Conservation (phyloP, 2,888 invertebrate genomes). For the Willowsia nigromaculata region DNA sequence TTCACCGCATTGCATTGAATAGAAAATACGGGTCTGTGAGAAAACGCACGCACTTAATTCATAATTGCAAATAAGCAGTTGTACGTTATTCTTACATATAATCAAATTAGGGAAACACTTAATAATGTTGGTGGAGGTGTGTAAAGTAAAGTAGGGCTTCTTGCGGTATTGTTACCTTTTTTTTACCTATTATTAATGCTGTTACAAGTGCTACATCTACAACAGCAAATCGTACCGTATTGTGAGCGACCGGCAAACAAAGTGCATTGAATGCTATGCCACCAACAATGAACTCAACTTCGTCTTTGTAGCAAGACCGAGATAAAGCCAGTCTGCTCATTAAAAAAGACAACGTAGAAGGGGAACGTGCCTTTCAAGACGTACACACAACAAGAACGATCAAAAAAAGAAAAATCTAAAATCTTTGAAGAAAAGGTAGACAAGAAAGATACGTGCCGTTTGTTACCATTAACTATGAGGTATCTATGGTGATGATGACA, state of each 20-base stretch:
- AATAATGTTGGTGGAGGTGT: not conserved
- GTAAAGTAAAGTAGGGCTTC: constrained; percentile 25
- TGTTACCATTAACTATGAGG: no score
- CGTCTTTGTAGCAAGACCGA: not conserved
- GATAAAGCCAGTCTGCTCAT: not conserved
- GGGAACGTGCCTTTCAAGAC: constrained; percentile 18
- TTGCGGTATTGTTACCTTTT: constrained; percentile 45
- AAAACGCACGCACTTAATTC: not conserved
- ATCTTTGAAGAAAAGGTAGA: not conserved
- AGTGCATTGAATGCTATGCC: no score
- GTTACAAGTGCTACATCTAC: not conserved
- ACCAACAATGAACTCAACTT: not conserved
- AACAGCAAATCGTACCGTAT: constrained; percentile 8
- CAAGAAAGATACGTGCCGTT: not conserved
- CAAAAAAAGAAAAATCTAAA: not conserved
- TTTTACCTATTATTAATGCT: not conserved
- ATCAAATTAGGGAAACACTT: not conserved
- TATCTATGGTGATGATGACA: no score
- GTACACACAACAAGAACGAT: not conserved
- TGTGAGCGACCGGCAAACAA: not conserved
- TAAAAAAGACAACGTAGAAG: constrained; percentile 5
- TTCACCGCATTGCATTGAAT: not conserved
- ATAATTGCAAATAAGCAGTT: not conserved
- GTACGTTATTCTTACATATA: not conserved
- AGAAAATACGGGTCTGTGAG: not conserved